Conservation (phyloP, 1,140 invertebrate genomes). For the Brachystomella parvula region DNA sequence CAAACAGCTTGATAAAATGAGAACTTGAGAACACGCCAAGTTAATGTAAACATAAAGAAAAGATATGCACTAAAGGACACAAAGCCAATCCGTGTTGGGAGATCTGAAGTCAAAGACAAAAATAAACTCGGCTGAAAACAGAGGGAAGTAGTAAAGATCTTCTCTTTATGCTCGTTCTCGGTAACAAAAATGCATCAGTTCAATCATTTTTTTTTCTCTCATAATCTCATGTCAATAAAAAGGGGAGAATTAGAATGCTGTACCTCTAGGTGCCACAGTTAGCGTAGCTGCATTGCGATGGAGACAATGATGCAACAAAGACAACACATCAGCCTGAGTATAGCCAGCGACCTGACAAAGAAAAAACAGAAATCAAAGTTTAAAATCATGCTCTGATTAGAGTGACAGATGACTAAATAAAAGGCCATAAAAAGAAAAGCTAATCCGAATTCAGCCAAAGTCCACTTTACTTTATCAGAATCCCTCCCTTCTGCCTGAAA, state of each 20-base stretch:
- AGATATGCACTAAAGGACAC: neutral
- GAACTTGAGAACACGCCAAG: neutral
- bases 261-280: constrained; percentile 51
- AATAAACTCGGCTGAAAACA: neutral
- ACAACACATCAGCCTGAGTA: constrained; percentile 52
- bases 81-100: neutral
- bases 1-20: neutral
- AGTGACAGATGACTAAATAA: no score
- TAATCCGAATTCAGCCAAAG: no score
- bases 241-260: no score
- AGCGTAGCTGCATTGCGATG: constrained; percentile 50
- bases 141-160: neutral
- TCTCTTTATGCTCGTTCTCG: no score
- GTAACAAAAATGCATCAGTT: no score
- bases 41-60: neutral
- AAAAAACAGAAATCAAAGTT: constrained; percentile 5
- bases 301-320: constrained; percentile 53
- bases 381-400: neutral
- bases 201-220: no score
- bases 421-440: no score
- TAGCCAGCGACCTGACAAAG: constrained; percentile 50
- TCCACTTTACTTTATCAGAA: no score
- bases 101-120: neutral
- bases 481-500: no score
- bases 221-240: no score